phyloP scores from a whole-genome alignment of 2,113 vertebrate genomes.

The Corythornis vintsioides region DNA sequence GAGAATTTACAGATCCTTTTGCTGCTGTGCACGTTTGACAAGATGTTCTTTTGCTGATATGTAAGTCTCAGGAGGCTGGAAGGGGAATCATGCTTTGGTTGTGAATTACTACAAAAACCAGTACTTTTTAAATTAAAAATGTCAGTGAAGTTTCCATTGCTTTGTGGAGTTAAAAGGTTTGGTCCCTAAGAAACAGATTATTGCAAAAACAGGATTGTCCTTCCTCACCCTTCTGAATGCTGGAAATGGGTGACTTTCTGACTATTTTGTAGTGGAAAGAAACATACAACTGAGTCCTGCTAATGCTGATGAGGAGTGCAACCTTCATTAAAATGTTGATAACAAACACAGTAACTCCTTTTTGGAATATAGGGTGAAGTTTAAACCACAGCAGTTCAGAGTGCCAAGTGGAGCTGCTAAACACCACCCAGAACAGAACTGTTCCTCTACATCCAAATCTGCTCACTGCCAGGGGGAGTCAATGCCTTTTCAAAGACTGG shows the following conservation, averaged over 20 bases:
- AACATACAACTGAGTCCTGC: neutral
- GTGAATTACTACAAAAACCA: neutral
- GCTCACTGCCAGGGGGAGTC: neutral
- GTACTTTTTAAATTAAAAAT: neutral
- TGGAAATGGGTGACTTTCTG: neutral
- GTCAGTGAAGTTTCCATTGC: neutral
- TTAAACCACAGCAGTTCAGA: neutral
- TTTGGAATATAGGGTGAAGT: neutral
- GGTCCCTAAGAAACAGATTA: neutral
- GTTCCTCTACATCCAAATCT: neutral
- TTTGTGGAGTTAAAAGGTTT: neutral
- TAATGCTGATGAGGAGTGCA: neutral
- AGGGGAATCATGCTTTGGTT: neutral
- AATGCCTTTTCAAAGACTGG: neutral
- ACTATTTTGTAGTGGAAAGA: neutral
- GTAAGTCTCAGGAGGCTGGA: neutral
- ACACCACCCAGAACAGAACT: neutral
- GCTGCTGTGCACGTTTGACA: neutral
- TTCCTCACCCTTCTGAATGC: neutral
- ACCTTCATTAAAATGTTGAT: neutral
- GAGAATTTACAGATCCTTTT: slow-evolving; percentile 5
- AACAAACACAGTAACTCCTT: neutral
- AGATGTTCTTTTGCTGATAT: neutral
- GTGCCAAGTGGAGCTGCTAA: neutral
- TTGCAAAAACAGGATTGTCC: neutral